A percentile compares a stretch with the other conserved stretches of the same genome.
These are phyloP conservation scores for Holacanthella duospinosa DNA, from an alignment of 2,888 invertebrate genomes.

Conservation along the genomic window DNA sequence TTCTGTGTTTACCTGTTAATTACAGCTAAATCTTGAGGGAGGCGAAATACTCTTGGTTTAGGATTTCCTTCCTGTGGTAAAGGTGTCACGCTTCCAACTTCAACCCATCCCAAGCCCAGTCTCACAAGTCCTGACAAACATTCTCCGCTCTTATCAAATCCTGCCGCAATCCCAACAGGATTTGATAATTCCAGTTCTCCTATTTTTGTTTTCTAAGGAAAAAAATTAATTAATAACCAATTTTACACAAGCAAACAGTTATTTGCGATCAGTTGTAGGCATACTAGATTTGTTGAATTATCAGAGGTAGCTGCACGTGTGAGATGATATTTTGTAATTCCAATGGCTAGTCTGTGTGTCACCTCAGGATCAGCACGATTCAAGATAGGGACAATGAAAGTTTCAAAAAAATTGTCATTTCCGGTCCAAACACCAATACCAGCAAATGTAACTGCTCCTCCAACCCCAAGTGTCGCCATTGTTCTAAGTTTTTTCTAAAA, in stretches of 20 bases:
- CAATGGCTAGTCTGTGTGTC: slow-evolving; percentile 68
- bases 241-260: neutral
- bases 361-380: slow-evolving; percentile 66
- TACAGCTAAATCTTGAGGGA: slow-evolving; percentile 72
- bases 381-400: slow-evolving; percentile 59
- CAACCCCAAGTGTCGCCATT: slow-evolving; percentile 52
- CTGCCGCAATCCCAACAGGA: slow-evolving; percentile 95
- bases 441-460: slow-evolving; percentile 56
- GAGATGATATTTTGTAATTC: slow-evolving; percentile 63
- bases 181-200: slow-evolving; percentile 65
- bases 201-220: slow-evolving; percentile 56
- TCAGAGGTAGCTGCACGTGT: slow-evolving; percentile 51
- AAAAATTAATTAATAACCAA: slow-evolving; percentile 17
- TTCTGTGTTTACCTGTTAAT: slow-evolving; percentile 84
- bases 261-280: slow-evolving; percentile 17
- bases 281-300: slow-evolving; percentile 58
- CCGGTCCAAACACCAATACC: slow-evolving; percentile 60
- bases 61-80: slow-evolving; percentile 84
- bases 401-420: slow-evolving; percentile 66
- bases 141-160: slow-evolving; percentile 96
- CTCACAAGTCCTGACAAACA: slow-evolving; percentile 68
- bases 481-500: slow-evolving; percentile 58
- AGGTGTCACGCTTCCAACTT: slow-evolving; percentile 83
- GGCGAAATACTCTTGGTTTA: slow-evolving; percentile 82
- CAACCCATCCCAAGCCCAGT: slow-evolving; percentile 88